These are phyloP conservation scores for Pimephales promelas DNA, from an alignment of 2,113 vertebrate genomes.

Conservation along the genomic window DNA sequence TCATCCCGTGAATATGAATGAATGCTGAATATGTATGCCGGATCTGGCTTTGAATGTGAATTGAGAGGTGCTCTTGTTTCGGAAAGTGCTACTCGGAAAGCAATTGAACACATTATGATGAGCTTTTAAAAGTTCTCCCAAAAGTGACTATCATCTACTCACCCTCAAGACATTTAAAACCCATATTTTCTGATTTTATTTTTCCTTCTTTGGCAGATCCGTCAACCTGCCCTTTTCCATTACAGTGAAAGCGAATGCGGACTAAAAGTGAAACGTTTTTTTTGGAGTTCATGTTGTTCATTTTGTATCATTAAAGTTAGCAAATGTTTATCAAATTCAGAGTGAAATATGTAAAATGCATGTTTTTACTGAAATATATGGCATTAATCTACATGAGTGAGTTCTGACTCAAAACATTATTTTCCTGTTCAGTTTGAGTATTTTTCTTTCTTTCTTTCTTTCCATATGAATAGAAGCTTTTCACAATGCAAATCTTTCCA, in stretches of 20 bases:
- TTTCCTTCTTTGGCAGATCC: neutral
- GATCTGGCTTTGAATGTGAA: neutral
- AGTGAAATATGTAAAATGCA: neutral
- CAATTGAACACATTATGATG: constrained; percentile 9
- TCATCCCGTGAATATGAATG: constrained; percentile 4
- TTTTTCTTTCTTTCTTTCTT: neutral
- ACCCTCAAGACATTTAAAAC: neutral
- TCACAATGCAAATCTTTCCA: neutral
- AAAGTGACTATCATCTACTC: neutral
- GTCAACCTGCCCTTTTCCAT: neutral
- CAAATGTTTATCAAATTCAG: neutral
- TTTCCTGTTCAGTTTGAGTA: neutral
- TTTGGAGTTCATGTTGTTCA: neutral
- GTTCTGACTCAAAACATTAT: neutral
- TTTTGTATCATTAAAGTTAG: neutral
- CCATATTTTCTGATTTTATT: neutral
- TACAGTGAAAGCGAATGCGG: neutral
- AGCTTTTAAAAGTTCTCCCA: neutral
- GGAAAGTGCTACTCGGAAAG: neutral
- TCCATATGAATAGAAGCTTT: too few relatives aligned
- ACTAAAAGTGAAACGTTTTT: too few relatives aligned
- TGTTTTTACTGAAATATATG: neutral
- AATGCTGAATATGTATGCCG: constrained; percentile 5
- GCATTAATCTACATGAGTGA: neutral
- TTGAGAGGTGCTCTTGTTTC: constrained; percentile 8